phyloP scores from a whole-genome alignment of 2,797 vertebrate species.

The Sebastes itinus region DNA sequence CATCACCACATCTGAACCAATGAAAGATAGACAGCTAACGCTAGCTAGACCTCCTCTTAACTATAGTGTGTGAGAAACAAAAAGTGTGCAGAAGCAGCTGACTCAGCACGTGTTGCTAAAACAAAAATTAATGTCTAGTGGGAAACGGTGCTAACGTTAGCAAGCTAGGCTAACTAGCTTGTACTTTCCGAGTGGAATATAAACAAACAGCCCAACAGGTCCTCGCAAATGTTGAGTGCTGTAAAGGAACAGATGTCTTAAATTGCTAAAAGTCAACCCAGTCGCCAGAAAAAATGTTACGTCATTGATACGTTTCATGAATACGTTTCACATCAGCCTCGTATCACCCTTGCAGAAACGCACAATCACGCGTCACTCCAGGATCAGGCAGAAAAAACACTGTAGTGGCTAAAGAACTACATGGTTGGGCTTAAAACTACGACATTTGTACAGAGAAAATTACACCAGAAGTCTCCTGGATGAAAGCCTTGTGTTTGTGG shows the following conservation, averaged over 20 bases:
- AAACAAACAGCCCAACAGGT: neutral
- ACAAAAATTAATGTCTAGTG: neutral
- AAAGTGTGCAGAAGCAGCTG: neutral
- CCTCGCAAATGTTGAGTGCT: neutral
- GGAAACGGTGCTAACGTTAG: neutral
- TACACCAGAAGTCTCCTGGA: too few relatives aligned
- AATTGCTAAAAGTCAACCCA: neutral
- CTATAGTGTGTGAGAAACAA: neutral
- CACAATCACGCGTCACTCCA: too few relatives aligned
- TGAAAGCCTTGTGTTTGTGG: too few relatives aligned
- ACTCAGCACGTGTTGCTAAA: neutral
- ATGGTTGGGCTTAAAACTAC: too few relatives aligned
- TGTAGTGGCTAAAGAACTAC: too few relatives aligned
- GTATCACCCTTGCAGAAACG: too few relatives aligned
- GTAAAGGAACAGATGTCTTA: neutral
- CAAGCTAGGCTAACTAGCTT: neutral
- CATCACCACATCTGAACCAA: neutral
- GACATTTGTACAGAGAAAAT: too few relatives aligned
- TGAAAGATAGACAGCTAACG: neutral
- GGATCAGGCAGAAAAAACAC: too few relatives aligned
- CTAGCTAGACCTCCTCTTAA: neutral
- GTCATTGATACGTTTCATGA: too few relatives aligned
- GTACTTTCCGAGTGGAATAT: neutral
- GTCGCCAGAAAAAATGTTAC: too few relatives aligned
- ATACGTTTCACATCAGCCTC: too few relatives aligned